These are phyloP conservation scores for Telmatochromis sp. DNA, from an alignment of 2,113 vertebrate species.

Conservation along the genomic window DNA sequence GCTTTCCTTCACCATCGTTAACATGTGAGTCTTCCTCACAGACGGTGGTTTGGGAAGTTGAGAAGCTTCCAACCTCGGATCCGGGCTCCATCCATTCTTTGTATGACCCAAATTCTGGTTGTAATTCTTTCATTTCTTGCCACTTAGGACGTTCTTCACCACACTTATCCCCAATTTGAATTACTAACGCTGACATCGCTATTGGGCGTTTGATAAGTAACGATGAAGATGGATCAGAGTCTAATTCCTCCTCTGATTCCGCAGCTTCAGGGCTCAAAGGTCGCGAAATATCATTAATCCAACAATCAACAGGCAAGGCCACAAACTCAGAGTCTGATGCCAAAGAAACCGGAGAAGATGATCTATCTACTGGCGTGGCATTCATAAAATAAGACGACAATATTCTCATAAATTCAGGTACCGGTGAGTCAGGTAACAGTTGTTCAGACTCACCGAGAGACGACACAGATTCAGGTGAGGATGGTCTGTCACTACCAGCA, in stretches of 20 bases:
- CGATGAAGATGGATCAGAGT: not conserved
- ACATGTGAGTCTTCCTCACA: not conserved
- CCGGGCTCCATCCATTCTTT: not conserved
- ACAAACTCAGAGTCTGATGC: slow-evolving; percentile 50
- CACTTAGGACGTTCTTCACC: not conserved
- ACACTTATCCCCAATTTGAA: not conserved
- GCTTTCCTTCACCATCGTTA: not conserved
- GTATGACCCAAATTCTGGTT: not conserved
- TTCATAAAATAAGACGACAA: slow-evolving; percentile 53
- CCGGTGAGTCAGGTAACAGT: slow-evolving; percentile 48
- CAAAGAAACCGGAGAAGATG: slow-evolving; percentile 48
- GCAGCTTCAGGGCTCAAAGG: slow-evolving; percentile 31
- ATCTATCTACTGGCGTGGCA: not conserved
- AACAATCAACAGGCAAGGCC: slow-evolving; percentile 38
- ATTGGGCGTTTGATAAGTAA: not conserved
- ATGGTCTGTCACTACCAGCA: slow-evolving; percentile 37
- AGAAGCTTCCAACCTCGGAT: not conserved
- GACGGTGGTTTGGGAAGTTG: not conserved
- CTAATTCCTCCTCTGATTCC: slow-evolving; percentile 15
- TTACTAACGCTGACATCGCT: not conserved
- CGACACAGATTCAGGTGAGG: slow-evolving; percentile 56
- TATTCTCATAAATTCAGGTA: slow-evolving; percentile 53
- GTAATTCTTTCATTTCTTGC: not conserved
- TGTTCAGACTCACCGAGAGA: slow-evolving; percentile 11
- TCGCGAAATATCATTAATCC: slow-evolving; percentile 34